These are phyloP conservation scores for Agonopterix heracliana DNA, from an alignment of 2,888 invertebrate species.

Conservation along the genomic window DNA sequence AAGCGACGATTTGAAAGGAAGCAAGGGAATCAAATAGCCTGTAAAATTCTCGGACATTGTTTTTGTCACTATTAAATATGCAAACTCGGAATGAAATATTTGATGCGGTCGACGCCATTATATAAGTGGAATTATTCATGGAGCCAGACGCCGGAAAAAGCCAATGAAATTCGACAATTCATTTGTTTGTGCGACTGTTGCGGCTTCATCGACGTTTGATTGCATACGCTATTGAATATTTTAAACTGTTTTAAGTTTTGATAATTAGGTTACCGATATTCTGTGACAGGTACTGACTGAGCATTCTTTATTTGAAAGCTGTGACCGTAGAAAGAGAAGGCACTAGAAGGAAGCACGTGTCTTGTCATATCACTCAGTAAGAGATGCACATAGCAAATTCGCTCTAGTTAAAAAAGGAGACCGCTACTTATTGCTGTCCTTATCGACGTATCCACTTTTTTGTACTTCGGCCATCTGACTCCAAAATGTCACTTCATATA, in stretches of 20 bases:
- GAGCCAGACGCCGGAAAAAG: conserved; percentile 61
- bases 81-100: conserved; percentile 67
- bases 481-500: no score
- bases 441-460: no score
- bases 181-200: conserved; percentile 62
- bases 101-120: conserved; percentile 65
- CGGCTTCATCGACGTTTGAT: conserved; percentile 51
- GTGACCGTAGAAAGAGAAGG: no score
- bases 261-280: conserved; percentile 35
- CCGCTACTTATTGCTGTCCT: no score
- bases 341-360: no score
- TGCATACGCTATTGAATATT: conserved; percentile 33
- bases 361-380: no score
- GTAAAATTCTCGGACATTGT: conserved; percentile 46
- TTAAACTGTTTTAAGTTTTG: conserved; percentile 33
- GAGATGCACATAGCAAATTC: no score
- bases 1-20: conserved; percentile 23
- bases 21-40: conserved; percentile 28
- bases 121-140: conserved; percentile 70
- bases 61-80: conserved; percentile 66
- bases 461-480: no score
- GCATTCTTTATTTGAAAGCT: conserved; percentile 4
- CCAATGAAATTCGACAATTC: conserved; percentile 63
- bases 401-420: no score
- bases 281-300: conserved; percentile 16